Conservation (phyloP, 2,113 vertebrate species). For the Sturnus vulgaris region DNA sequence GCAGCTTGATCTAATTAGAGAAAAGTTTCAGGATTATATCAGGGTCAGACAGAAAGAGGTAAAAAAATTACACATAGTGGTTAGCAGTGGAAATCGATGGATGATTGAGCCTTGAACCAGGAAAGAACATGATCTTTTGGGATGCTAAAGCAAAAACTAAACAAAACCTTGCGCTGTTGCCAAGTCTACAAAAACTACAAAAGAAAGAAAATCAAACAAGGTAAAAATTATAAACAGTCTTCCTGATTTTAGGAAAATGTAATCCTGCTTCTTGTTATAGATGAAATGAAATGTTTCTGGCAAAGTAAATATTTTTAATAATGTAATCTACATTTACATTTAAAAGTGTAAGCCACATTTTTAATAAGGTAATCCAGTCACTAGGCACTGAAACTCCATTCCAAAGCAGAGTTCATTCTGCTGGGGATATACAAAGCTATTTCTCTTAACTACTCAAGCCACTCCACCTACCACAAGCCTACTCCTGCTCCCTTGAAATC, state of each 20-base stretch:
- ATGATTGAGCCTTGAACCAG: not conserved
- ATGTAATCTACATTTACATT: not conserved
- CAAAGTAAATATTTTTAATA: not conserved
- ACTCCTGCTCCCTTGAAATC: not conserved
- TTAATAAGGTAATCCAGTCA: not conserved
- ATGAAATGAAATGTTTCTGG: not conserved
- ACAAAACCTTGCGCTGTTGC: not conserved
- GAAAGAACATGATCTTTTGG: not conserved
- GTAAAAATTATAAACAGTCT: not conserved
- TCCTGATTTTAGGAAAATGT: not conserved
- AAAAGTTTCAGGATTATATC: not conserved
- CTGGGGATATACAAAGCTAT: not conserved
- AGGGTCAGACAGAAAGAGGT: not conserved
- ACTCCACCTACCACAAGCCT: not conserved
- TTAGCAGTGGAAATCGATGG: not conserved
- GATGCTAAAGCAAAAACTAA: not conserved
- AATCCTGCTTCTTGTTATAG: not conserved
- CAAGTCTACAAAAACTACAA: not conserved
- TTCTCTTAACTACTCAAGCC: not conserved
- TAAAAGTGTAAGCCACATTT: not conserved
- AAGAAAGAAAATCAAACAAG: not conserved
- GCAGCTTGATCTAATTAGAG: not conserved
- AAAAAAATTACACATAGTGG: not conserved
- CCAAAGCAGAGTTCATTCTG: not conserved
- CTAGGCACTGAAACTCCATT: not conserved